Base-by-base conservation (phyloP, 1,140 invertebrate species). In the Fragariocoptes setiger region DNA sequence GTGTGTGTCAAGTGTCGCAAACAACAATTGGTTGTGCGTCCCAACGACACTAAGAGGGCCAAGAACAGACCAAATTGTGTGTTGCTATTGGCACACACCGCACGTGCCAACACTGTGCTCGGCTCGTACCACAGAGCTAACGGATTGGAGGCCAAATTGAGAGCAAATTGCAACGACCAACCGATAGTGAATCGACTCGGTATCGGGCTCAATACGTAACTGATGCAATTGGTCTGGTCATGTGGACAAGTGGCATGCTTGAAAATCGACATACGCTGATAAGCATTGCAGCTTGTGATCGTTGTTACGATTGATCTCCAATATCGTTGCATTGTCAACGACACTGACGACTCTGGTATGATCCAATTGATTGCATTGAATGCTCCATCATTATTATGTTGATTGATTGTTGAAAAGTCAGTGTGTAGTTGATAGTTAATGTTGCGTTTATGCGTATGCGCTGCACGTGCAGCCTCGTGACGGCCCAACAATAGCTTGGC, bases 21-120 rank as follows among this genome's bases (percentile, higher is more conserved):
- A 12, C 39, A 13, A 38, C 49, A 50, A 35, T 39, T 41, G 17
- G 44, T 19, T 31, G 43, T 45, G 14, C 43, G 44, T 35, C 42
- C 47, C 14, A 47, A 41, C 35, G 44, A 42, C 2, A 39, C 37
- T 39, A 50, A 50, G n/a, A 46, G 38, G n/a, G 45, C 48, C 12
- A 50, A 22, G 39, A 49, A 50, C 19, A 49, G 37, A 5, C 46
- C 49, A 15, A 47, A 40, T 3, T 40, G 18, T 40, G 21, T 8
- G 21, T 16, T 20, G 15, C 20, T 20, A n/a, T 14, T 19, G 15
- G 8, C 15, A 8, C n/a, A 18, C 4, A 40, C 18, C n/a, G n/a
- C 20, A 17, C 15, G n/a, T 20, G 8, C n/a, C 13, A 40, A 8
- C 5, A 20, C 20, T 5, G 3, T n/a, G 18, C 18, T 16, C n/a